These are phyloP conservation scores for Drosophila ogumai DNA, from an alignment of 1,140 invertebrate genomes.

Conservation along the genomic window DNA sequence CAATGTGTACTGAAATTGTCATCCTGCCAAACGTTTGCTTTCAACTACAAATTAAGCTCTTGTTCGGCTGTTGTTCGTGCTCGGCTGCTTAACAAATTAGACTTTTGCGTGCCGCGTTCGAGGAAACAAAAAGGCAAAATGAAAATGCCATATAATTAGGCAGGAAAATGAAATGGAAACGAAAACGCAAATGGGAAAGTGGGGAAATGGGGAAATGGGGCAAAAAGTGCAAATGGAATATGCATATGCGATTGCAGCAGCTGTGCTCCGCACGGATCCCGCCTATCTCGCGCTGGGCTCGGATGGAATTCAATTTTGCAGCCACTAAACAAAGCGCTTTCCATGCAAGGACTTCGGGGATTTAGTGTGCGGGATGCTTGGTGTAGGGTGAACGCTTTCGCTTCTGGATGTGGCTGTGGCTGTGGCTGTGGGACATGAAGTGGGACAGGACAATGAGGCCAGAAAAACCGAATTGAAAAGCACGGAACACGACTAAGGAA, in stretches of 20 bases:
- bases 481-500: constrained; percentile 11
- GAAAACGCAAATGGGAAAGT: constrained; percentile 19
- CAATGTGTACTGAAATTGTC: constrained; percentile 69
- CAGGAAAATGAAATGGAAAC: constrained; percentile 29
- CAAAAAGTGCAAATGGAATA: constrained; percentile 32
- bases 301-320: constrained; percentile 48
- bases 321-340: constrained; percentile 33
- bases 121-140: constrained; percentile 47
- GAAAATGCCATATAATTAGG: constrained; percentile 41
- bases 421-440: neutral
- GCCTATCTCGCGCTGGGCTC: constrained; percentile 5
- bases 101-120: constrained; percentile 68
- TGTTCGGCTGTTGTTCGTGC: constrained; percentile 51
- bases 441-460: constrained; percentile 3
- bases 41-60: constrained; percentile 75
- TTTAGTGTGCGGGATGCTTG: neutral
- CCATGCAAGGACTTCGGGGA: constrained; percentile 18
- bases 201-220: constrained; percentile 38
- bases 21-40: constrained; percentile 69
- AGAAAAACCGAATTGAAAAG: constrained; percentile 13
- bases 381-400: neutral
- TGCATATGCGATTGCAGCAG: constrained; percentile 42
- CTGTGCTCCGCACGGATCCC: constrained; percentile 20
- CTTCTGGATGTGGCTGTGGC: neutral
- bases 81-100: constrained; percentile 70